These are phyloP conservation scores for Brachyhypopomus occidentalis DNA, from an alignment of 2,113 vertebrate species.

Conservation along the genomic window DNA sequence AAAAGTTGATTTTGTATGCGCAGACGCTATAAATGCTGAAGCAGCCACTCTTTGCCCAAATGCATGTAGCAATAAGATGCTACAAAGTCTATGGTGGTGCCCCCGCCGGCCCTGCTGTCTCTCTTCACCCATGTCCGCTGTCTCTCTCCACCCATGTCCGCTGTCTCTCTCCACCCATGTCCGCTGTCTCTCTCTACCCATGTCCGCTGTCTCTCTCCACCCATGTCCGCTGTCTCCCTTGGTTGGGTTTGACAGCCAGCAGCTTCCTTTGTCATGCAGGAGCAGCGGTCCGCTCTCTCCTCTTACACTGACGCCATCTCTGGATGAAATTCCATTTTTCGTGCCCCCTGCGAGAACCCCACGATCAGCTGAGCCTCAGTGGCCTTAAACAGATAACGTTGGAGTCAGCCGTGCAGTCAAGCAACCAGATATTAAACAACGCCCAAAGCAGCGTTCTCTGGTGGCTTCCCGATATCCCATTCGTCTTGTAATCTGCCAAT, in stretches of 20 bases:
- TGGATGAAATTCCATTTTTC: constrained; percentile 38
- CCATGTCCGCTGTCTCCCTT: neutral
- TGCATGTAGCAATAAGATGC: neutral
- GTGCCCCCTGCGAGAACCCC: neutral
- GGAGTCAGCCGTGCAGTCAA: neutral
- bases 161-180: neutral
- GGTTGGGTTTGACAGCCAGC: neutral
- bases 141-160: too few species aligned
- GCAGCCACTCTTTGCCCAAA: neutral
- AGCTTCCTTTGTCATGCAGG: neutral
- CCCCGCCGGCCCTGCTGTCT: neutral
- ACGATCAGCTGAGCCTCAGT: constrained; percentile 2
- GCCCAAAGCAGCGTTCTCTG: neutral
- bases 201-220: neutral
- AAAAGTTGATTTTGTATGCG: neutral
- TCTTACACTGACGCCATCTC: constrained; percentile 27
- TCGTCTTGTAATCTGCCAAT: neutral
- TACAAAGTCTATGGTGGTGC: neutral
- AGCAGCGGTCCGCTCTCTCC: constrained; percentile 16
- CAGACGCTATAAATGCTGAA: neutral
- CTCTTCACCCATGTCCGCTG: neutral
- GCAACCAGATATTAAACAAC: constrained; percentile 2
- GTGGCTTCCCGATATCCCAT: neutral
- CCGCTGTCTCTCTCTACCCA: neutral
- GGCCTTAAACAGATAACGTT: constrained; percentile 7